Percentiles rank a stretch among this genome's conserved stretches.
phyloP scores from a whole-genome alignment of 2,113 vertebrate genomes.

The Coregonus clupeaformis region DNA sequence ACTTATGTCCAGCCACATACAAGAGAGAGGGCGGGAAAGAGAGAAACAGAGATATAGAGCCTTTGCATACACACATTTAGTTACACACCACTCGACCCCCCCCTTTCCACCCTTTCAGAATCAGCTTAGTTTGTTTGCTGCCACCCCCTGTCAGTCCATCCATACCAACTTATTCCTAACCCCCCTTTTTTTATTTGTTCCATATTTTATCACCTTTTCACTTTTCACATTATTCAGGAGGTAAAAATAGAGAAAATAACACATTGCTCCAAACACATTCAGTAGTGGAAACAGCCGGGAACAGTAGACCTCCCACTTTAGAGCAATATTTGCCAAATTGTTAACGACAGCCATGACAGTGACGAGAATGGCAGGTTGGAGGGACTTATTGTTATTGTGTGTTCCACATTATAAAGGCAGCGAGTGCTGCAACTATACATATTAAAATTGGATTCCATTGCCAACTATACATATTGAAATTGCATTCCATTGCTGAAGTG shows the following conservation, averaged over 20 bases:
- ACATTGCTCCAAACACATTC: conserved; percentile 29
- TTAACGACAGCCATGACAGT: conserved; percentile 46
- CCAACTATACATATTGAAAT: conserved; percentile 15
- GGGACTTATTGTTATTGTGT: conserved; percentile 33
- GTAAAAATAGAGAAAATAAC: conserved; percentile 10
- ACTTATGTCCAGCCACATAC: conserved; percentile 60
- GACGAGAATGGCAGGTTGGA: conserved; percentile 30
- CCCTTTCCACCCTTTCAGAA: not conserved
- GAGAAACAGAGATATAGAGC: conserved; percentile 44
- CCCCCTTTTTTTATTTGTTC: conserved; percentile 1
- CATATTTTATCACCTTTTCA: conserved; percentile 17
- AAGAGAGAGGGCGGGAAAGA: conserved; percentile 36
- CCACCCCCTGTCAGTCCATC: conserved; percentile 13
- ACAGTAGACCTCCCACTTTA: conserved; percentile 40
- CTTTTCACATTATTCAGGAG: conserved; percentile 19
- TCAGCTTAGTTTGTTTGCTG: conserved; percentile 31
- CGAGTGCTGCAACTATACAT: conserved; percentile 13
- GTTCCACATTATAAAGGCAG: conserved; percentile 22
- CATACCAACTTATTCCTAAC: conserved; percentile 20
- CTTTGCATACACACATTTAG: conserved; percentile 55
- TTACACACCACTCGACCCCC: conserved; percentile 8
- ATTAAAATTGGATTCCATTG: conserved; percentile 14
- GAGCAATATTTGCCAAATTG: conserved; percentile 38
- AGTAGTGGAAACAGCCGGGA: conserved; percentile 23
- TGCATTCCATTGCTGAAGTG: conserved; percentile 7